These are phyloP conservation scores for Delphinapterus leucas DNA, from an alignment of 2,113 vertebrate genomes.

Conservation along the genomic window DNA sequence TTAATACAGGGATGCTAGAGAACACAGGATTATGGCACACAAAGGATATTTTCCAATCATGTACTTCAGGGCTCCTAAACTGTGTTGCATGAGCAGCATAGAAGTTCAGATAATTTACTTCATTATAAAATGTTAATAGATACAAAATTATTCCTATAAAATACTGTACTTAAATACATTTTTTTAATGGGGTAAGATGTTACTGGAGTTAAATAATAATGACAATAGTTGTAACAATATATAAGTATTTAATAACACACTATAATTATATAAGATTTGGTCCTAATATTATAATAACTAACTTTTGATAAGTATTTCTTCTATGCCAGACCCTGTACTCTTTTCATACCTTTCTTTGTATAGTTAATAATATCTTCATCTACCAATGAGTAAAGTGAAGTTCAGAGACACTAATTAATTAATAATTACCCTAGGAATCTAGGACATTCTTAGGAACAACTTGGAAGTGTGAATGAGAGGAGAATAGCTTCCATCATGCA, in stretches of 20 bases:
- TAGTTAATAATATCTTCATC: not conserved
- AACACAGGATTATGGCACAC: not conserved
- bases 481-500: not conserved
- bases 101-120: not conserved
- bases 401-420: not conserved
- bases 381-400: not conserved
- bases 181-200: not conserved
- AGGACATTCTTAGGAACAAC: not conserved
- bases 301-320: not conserved
- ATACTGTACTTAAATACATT: not conserved
- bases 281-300: not conserved
- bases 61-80: not conserved
- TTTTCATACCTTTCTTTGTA: not conserved
- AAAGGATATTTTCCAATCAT: not conserved
- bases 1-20: not conserved
- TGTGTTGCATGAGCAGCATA: not conserved
- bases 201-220: not conserved
- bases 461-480: not conserved
- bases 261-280: not conserved
- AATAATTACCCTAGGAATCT: not conserved
- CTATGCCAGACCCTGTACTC: not conserved
- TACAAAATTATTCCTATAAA: not conserved
- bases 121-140: not conserved
- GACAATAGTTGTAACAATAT: not conserved
- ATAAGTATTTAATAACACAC: not conserved